Conservation (phyloP, 1,140 invertebrate genomes). For the Calephelis nemesis region DNA sequence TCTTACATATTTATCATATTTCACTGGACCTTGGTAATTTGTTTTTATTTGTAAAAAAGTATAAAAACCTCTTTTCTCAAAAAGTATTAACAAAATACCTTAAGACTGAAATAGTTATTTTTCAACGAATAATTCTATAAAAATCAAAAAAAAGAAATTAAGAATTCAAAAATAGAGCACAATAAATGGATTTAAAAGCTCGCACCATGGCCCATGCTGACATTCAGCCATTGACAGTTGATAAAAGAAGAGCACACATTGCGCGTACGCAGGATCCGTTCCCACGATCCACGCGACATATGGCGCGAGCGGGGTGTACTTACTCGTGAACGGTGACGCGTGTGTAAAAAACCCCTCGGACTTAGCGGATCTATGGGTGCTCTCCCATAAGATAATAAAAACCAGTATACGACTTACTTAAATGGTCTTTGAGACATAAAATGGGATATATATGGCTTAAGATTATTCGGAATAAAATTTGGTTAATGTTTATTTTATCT, state of each 20-base stretch:
- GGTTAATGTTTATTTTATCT: too few species aligned
- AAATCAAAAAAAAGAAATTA: neutral
- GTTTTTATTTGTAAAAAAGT: too few species aligned
- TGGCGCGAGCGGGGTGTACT: constrained; percentile 69
- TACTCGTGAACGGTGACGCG: constrained; percentile 67
- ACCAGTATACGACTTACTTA: constrained; percentile 11
- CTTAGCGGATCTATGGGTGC: constrained; percentile 65
- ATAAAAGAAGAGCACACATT: constrained; percentile 64
- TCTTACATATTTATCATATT: too few species aligned
- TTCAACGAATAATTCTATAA: too few species aligned
- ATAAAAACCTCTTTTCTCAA: too few species aligned
- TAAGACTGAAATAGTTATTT: too few species aligned
- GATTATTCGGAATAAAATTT: neutral
- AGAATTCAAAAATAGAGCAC: constrained; percentile 40
- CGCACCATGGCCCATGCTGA: constrained; percentile 11
- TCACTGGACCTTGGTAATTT: too few species aligned
- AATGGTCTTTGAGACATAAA: constrained; percentile 3
- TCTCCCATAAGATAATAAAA: constrained; percentile 23
- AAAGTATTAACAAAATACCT: too few species aligned
- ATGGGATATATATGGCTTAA: neutral
- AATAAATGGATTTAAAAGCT: constrained; percentile 38
- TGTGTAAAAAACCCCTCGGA: constrained; percentile 67
- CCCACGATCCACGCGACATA: constrained; percentile 75
- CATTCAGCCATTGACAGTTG: constrained; percentile 48
- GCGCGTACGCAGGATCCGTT: constrained; percentile 59